These are phyloP conservation scores for Trichosurus vulpecula DNA, from an alignment of 2,797 vertebrate species.

Conservation along the genomic window DNA sequence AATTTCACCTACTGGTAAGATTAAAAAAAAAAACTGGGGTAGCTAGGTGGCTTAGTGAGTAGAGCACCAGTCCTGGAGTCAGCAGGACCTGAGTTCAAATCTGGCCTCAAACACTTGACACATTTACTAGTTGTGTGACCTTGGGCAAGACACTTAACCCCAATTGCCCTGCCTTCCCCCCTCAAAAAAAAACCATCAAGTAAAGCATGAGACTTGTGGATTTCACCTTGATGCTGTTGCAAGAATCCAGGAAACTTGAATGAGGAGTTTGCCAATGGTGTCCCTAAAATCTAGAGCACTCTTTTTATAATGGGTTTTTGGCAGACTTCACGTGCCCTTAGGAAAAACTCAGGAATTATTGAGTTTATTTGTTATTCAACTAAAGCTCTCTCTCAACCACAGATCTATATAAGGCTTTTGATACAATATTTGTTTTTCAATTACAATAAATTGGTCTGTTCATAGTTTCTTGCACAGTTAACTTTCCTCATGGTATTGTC, in stretches of 20 bases:
- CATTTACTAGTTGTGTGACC: no score
- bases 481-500: neutral
- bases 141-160: no score
- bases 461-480: conserved; percentile 2
- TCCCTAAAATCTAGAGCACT: neutral
- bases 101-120: no score
- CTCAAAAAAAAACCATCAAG: no score
- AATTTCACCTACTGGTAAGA: conserved; percentile 2
- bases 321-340: conserved; percentile 36
- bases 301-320: conserved; percentile 34
- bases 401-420: neutral
- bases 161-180: no score
- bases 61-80: no score
- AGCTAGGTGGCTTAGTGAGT: no score
- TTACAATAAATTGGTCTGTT: neutral
- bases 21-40: no score
- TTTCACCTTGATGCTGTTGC: conserved; percentile 12
- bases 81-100: no score
- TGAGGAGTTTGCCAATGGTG: neutral
- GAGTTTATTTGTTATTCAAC: conserved; percentile 46
- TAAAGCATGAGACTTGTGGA: neutral
- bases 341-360: conserved; percentile 59
- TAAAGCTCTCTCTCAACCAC: neutral
- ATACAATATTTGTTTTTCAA: neutral
- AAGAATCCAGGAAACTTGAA: conserved; percentile 1